Evolutionary conservation across 2,113 vertebrate species (phyloP), one percentile per base, ranked within the genome.

Genomic region (Neolamprologus longior): DNA sequence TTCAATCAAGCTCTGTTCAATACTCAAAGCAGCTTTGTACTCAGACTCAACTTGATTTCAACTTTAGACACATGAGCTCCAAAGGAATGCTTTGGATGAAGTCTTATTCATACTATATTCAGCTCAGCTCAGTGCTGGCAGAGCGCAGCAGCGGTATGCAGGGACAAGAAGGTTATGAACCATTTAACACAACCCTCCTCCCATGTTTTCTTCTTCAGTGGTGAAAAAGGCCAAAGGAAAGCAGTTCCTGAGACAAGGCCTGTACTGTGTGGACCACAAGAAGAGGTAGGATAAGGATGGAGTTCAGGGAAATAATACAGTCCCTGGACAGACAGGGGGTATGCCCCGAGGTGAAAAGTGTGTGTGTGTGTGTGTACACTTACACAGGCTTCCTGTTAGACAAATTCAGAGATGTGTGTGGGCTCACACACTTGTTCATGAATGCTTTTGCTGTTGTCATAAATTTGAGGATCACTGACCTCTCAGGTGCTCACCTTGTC

Each of bases 161-260:
- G 24, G 68, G 54, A 85, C 81, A 86, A 80, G 80, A 91, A 28
- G 85, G 88, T 89, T 87, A 84, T 52, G 91, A 94, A 84, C 86
- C 93, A 68, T 90, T 94, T 80, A 93, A 89, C 85, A 85, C 68
- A 89, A 86, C 24, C 76, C 37, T 37, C 17, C 71, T 63, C 73
- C 73, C 35, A 19, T 81, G 84, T 89, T 89, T 90, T 89, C 89
- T 54, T 85, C 79, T 81, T 71, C 57, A 71, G 24, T 61, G 37
- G 87, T 85, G 85, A 92, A 91, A 66, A 78, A 53, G 13, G 28
- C 47, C 15, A 15, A 71, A 53, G 81, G 79, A 79, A 82, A 90
- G 19, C 28, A 42, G 33, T 71, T 84, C 33, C 28, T 11, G 17
- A 81, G 54, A 94, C 93, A 94, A 93, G 88, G 86, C 88, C 78